Percentiles rank a stretch among this genome's conserved stretches.
phyloP scores from a whole-genome alignment of 2,113 vertebrate species.

The Rallus limicola region DNA sequence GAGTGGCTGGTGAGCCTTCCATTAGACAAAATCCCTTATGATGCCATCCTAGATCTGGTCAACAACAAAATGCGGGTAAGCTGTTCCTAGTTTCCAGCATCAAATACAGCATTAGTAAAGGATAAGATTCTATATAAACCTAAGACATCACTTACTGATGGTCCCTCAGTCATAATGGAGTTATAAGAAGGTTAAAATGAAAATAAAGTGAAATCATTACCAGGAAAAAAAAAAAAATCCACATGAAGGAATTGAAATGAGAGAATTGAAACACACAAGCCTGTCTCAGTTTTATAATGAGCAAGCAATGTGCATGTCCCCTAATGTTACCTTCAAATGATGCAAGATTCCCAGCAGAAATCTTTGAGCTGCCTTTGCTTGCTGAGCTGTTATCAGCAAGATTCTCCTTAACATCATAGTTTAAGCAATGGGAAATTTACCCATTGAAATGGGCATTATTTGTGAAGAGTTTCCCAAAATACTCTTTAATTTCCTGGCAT shows the following conservation, averaged over 20 bases:
- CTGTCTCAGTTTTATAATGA: neutral
- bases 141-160: constrained; percentile 46
- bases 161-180: constrained; percentile 42
- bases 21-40: constrained; percentile 89
- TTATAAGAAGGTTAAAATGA: constrained; percentile 67
- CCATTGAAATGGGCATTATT: neutral
- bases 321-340: neutral
- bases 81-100: neutral
- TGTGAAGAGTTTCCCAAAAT: neutral
- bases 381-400: neutral
- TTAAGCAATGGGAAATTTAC: neutral
- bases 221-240: neutral
- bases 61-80: constrained; percentile 96
- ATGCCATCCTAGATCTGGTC: constrained; percentile 91
- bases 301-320: neutral
- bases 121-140: constrained; percentile 14
- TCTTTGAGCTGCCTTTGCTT: neutral
- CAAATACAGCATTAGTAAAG: constrained; percentile 34
- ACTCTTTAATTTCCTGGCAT: neutral
- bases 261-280: neutral
- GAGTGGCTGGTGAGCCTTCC: constrained; percentile 94
- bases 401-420: neutral
- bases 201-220: constrained; percentile 31
- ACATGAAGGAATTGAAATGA: neutral
- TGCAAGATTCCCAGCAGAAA: neutral